Conservation (phyloP, 2,113 vertebrate genomes). For the Pseudorhombus dupliciocellatus region DNA sequence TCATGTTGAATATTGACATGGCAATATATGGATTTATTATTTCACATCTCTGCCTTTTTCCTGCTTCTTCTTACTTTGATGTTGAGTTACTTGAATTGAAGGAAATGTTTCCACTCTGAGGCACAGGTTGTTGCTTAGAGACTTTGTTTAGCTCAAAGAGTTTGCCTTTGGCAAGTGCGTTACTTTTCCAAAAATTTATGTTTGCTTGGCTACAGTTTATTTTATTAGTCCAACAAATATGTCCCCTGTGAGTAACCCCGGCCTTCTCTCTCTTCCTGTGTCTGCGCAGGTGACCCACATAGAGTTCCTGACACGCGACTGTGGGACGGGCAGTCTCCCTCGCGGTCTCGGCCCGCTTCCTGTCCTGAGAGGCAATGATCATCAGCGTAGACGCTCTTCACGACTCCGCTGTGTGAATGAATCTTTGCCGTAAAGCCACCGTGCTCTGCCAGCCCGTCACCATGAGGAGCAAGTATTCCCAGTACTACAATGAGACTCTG, state of each 20-base stretch:
- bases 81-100: background rate
- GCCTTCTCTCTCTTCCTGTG: conserved; percentile 43
- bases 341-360: conserved; percentile 38
- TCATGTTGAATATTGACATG: conserved; percentile 12
- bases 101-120: conserved; percentile 13
- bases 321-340: conserved; percentile 60
- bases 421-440: conserved; percentile 44
- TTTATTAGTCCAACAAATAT: conserved; percentile 1
- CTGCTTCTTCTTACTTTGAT: background rate
- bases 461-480: conserved; percentile 89
- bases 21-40: background rate
- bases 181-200: background rate
- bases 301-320: conserved; percentile 71
- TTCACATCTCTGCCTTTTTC: background rate
- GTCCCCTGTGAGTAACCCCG: conserved; percentile 34
- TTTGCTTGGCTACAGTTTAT: conserved; percentile 39
- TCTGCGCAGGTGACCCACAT: conserved; percentile 78
- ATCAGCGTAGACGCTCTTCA: conserved; percentile 40
- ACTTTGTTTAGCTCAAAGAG: conserved; percentile 27
- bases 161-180: background rate
- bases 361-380: conserved; percentile 46
- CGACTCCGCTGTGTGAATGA: conserved; percentile 68
- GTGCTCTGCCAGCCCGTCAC: conserved; percentile 64
- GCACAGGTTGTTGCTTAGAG: conserved; percentile 34
- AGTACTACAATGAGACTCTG: conserved; percentile 86